Base-by-base conservation (phyloP, 2,113 vertebrate species). In the Proterorhinus semilunaris region DNA sequence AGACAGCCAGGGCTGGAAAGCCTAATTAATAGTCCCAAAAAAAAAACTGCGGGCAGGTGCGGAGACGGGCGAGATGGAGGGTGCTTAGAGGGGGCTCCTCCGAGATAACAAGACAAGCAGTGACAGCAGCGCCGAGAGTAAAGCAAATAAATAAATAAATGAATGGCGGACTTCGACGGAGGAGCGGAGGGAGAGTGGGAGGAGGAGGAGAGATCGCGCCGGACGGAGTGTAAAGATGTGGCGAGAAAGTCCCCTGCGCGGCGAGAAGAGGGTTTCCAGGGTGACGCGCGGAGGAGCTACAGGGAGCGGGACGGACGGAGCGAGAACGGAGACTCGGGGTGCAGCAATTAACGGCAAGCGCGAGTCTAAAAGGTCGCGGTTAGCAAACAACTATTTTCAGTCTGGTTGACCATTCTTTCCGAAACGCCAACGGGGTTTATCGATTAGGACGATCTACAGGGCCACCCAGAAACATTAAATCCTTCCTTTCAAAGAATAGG, bases 1-100 rank as follows among this genome's bases (percentile, higher is more conserved):
- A 84, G 81, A 87, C 83, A 76, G 88, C 64, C 80, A 76, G 59
- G 63, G 84, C 88, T 84, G 87, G 71, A 81, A 36, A 69, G 71
- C 70, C 68, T 83, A 87, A 90, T 90, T 89, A 86, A 88, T 86
- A 82, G 78, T 84, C 84, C 80, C n/a, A n/a, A n/a, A n/a, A n/a
- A n/a, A 75, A 88, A 36, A 89, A 86, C 68, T 85, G 85, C 88
- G 85, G 85, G 73, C 72, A 76, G 72, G 65, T 68, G 72, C 43
- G 51, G 69, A 10, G 63, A 68, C 63, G 27, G 65, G 62, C 68
- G 65, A 61, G 6, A 57, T 42, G 57, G 65, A 61, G 13, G 68
- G 78, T 67, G 52, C 59, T 63, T 58, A 65, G 43, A 47, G 27
- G 27, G 65, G 54, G 67, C 68, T 71, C 61, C 46, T 11, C 54